Conservation (phyloP, 1,140 invertebrate species). For the Spodoptera litura region DNA sequence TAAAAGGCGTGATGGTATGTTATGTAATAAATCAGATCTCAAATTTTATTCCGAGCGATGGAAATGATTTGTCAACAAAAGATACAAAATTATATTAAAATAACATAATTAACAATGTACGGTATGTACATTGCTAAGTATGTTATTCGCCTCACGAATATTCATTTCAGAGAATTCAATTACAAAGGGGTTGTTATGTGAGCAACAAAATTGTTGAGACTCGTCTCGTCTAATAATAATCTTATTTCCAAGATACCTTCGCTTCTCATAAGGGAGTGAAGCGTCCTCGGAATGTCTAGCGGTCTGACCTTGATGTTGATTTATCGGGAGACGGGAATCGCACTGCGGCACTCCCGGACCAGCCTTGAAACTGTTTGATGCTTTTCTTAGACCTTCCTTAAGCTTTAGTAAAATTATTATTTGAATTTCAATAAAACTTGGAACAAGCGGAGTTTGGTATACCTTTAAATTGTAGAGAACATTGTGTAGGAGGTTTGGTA, state of each 20-base stretch:
- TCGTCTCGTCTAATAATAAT: neutral
- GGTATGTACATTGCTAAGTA: too few relatives aligned
- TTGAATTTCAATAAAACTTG: too few relatives aligned
- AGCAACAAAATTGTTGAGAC: neutral
- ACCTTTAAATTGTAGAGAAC: conserved; percentile 10
- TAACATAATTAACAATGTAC: too few relatives aligned
- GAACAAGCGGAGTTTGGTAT: neutral
- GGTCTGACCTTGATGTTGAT: conserved; percentile 61
- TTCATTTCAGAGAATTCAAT: neutral
- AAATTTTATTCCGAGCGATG: too few relatives aligned
- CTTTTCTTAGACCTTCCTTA: conserved; percentile 4
- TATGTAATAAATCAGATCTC: too few relatives aligned
- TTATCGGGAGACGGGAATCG: conserved; percentile 65
- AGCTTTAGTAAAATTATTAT: neutral
- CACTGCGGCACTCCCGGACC: conserved; percentile 65
- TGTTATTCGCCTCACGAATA: neutral
- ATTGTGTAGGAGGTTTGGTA: neutral
- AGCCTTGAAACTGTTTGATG: conserved; percentile 49
- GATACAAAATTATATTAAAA: too few relatives aligned
- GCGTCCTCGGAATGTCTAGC: conserved; percentile 34
- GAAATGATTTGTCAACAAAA: too few relatives aligned
- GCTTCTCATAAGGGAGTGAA: conserved; percentile 12
- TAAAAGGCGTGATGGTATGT: too few relatives aligned
- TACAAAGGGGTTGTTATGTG: neutral
- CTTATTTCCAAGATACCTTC: conserved; percentile 6